A percentile compares a stretch with the other conserved stretches of the same genome.
Conservation (phyloP, 2,888 invertebrate species). For the Torymus aiolomorphi region DNA sequence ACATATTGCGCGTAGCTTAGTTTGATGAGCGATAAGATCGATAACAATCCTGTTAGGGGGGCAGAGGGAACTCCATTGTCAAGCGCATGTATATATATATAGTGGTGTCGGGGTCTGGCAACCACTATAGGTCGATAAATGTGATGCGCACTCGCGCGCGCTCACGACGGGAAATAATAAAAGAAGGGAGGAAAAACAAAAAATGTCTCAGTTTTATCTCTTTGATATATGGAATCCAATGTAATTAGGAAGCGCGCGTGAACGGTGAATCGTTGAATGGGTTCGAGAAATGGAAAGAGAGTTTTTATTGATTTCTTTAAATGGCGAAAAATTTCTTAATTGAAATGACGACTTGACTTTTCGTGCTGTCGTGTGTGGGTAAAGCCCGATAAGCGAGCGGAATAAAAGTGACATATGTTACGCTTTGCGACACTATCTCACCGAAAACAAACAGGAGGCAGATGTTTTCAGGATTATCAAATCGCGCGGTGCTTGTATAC, state of each 20-base stretch:
- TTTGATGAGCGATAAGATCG: slow-evolving; percentile 52
- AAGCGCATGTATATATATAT: slow-evolving; percentile 2
- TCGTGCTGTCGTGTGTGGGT: background rate
- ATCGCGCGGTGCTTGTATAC: background rate
- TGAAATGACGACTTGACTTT: background rate
- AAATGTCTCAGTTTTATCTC: background rate
- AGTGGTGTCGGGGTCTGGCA: background rate
- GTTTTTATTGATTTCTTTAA: slow-evolving; percentile 12
- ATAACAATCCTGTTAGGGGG: slow-evolving; percentile 54
- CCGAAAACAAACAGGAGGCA: slow-evolving; percentile 33
- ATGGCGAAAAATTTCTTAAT: background rate
- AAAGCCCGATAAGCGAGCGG: background rate
- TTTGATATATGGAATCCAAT: slow-evolving; percentile 5
- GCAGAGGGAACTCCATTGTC: slow-evolving; percentile 30
- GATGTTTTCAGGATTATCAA: slow-evolving; percentile 36
- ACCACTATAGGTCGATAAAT: slow-evolving; percentile 32
- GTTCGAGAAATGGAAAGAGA: background rate
- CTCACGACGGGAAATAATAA: background rate
- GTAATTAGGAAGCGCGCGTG: background rate
- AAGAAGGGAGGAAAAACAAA: background rate
- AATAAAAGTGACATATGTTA: slow-evolving; percentile 44
- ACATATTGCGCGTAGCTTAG: slow-evolving; percentile 1
- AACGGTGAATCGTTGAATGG: too few species aligned
- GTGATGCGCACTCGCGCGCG: slow-evolving; percentile 21
- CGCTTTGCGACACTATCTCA: slow-evolving; percentile 24